These are phyloP conservation scores for Olivierus martensii DNA, from an alignment of 1,140 invertebrate species.

Conservation along the genomic window DNA sequence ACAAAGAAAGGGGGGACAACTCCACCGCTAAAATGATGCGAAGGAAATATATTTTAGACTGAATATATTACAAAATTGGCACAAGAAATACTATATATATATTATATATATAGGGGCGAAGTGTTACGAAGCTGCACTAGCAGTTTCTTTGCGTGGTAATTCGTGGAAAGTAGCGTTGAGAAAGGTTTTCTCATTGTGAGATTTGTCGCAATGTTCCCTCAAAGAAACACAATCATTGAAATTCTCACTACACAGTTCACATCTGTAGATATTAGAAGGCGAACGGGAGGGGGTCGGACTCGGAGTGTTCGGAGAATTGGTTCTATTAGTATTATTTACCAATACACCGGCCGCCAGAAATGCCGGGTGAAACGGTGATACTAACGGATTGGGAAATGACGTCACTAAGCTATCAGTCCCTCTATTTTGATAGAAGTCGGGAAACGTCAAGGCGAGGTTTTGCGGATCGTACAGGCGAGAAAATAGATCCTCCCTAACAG, in stretches of 20 bases:
- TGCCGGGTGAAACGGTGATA: constrained; percentile 14
- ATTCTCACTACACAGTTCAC: constrained; percentile 44
- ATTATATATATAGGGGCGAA: too few species aligned
- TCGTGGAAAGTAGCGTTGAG: background rate
- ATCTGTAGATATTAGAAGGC: constrained; percentile 33
- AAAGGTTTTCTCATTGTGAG: constrained; percentile 35
- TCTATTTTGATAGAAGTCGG: constrained; percentile 34
- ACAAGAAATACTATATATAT: too few species aligned
- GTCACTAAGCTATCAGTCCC: constrained; percentile 27
- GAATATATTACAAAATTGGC: too few species aligned
- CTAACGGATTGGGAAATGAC: constrained; percentile 21
- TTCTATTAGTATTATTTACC: background rate
- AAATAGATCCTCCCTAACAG: constrained; percentile 58
- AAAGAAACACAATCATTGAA: constrained; percentile 42
- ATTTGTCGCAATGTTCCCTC: constrained; percentile 47
- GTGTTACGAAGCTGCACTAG: too few species aligned
- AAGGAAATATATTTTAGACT: too few species aligned
- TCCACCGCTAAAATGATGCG: too few species aligned
- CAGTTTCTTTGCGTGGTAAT: too few species aligned
- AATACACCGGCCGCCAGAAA: constrained; percentile 4
- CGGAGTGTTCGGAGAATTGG: background rate
- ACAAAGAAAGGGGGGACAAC: too few species aligned
- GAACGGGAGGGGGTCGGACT: constrained; percentile 1
- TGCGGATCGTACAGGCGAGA: constrained; percentile 61
- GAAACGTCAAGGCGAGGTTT: constrained; percentile 36